A percentile compares a stretch with the other conserved stretches of the same genome.
Evolutionary conservation across 2,113 vertebrate species (phyloP).

Genomic region (Xiphophorus couchianus): DNA sequence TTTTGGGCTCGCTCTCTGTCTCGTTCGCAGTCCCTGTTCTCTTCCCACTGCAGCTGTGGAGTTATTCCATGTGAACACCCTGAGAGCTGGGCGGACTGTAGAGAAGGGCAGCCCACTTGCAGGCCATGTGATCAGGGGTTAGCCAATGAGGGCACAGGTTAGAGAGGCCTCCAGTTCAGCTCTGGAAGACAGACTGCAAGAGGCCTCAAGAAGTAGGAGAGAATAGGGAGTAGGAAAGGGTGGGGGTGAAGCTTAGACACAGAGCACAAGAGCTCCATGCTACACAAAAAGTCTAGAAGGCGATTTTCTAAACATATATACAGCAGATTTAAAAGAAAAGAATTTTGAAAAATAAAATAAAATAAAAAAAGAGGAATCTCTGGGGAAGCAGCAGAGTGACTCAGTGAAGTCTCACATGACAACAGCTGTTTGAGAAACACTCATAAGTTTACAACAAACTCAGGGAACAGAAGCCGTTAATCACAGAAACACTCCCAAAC

Average conservation of each 20-base stretch:
- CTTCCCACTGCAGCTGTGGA: constrained; percentile 81
- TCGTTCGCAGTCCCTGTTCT: constrained; percentile 72
- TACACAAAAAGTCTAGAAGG: constrained; percentile 24
- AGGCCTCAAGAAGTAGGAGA: constrained; percentile 62
- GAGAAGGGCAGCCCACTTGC: constrained; percentile 75
- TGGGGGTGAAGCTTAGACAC: neutral
- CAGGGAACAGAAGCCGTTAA: constrained; percentile 53
- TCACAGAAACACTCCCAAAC: constrained; percentile 14
- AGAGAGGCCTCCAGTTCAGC: constrained; percentile 62
- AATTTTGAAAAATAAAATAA: neutral
- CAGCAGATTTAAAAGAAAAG: neutral
- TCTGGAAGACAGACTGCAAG: constrained; percentile 57
- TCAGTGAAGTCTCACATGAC: constrained; percentile 57
- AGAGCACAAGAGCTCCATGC: constrained; percentile 42
- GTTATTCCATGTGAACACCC: constrained; percentile 82
- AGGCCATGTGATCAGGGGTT: constrained; percentile 78
- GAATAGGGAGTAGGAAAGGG: neutral
- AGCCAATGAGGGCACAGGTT: constrained; percentile 69
- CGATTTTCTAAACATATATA: constrained; percentile 20
- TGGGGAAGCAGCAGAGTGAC: constrained; percentile 26
- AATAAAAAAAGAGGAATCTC: neutral
- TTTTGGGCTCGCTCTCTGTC: constrained; percentile 77
- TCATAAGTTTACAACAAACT: constrained; percentile 64
- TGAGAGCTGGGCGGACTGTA: constrained; percentile 67
- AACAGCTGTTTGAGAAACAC: constrained; percentile 64